Evolutionary conservation across 35 echinoderm and acorn worm species (phyloP), one percentile per base, ranked within the genome.

Genomic region (Diadema setosum): DNA sequence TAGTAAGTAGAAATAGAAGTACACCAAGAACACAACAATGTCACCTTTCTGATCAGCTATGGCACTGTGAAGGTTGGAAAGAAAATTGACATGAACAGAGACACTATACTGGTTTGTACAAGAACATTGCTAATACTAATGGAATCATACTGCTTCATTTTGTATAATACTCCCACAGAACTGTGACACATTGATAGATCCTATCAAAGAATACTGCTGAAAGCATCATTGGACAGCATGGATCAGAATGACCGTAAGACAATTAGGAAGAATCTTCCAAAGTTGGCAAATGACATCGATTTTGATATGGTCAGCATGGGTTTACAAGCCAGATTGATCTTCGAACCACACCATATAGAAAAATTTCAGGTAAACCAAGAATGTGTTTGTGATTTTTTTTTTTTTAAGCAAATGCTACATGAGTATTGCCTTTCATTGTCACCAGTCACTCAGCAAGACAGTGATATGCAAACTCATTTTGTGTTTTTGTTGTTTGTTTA

Each of bases 341-440:
- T 58, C 50, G 63, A 87, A 87, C 70, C 70, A 27, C 42, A 70
- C 48, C 58, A 70, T 15, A 87, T 87, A 17, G 39, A 70, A 39
- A 44, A 12, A 23, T 70, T 76, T 49, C 12, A 87, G 65, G 85
- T 87, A 50, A 32, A 46, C 8, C 29, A 5, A 42, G 3, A 27
- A 15, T 69, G 31, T 70, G 6, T 70, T 25, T 15, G 3, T 4
- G 16, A 45, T 17, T 16, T 9, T 40, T 41, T 14, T 26, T 70
- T 5, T 9, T 42, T 58, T 61, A 7, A 32, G 73, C 12, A 16
- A 29, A 9, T 12, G 46, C 20, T 7, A 33, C 18, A 84, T 32
- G 8, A 32, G 16, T n/a, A 14, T 44, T 14, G 7, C 12, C 7
- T 24, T 17, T 58, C 43, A 84, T 56, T 69, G 45, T 0, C 20